Conservation (phyloP, 2,113 vertebrate species). For the Rattus rattus region DNA sequence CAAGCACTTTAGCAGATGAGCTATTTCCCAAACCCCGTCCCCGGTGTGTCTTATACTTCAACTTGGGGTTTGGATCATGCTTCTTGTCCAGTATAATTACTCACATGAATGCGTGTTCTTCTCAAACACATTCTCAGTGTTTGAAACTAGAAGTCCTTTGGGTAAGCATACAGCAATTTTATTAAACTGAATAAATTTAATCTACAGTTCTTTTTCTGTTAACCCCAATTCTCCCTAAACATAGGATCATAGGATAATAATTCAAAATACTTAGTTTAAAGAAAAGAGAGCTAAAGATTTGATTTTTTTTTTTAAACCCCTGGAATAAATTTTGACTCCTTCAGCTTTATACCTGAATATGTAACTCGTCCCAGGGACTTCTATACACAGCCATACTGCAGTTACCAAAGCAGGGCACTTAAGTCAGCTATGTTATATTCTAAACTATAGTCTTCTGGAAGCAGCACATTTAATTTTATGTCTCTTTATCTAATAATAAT, state of each 20-base stretch:
- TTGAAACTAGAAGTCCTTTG: not conserved
- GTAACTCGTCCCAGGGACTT: not conserved
- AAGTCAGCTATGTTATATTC: not conserved
- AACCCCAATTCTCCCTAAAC: not conserved
- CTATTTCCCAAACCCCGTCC: not conserved
- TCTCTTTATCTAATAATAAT: not conserved
- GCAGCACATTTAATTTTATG: not conserved
- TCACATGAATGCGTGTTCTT: not conserved
- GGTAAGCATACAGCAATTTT: not conserved
- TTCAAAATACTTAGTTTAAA: constrained; percentile 29
- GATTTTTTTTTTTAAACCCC: not conserved
- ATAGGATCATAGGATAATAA: not conserved
- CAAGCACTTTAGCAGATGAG: not conserved
- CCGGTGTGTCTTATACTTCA: not conserved
- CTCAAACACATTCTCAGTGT: not conserved
- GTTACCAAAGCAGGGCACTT: not conserved
- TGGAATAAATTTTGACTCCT: not conserved
- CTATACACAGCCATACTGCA: not conserved
- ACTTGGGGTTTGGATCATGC: not conserved
- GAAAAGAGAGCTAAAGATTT: constrained; percentile 3
- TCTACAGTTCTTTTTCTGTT: not conserved
- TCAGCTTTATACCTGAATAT: not conserved
- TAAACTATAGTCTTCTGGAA: not conserved
- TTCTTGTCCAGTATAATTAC: not conserved
- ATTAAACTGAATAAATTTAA: constrained; percentile 20